Percentiles rank a stretch among this genome's conserved stretches.
Evolutionary conservation across 2,888 invertebrate genomes (phyloP).

Genomic region (Crematogaster levior): DNA sequence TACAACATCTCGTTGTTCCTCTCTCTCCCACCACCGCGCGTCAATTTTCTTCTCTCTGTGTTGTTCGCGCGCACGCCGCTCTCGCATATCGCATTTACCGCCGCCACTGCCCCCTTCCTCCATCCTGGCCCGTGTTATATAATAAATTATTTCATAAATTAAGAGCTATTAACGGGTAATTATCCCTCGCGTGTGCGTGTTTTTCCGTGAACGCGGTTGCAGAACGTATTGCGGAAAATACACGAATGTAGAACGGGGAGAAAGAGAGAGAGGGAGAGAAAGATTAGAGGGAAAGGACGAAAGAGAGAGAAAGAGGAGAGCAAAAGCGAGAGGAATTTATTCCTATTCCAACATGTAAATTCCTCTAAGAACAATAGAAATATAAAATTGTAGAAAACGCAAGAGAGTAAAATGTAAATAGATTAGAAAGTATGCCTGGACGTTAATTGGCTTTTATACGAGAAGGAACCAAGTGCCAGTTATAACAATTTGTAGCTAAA

Average conservation of each 20-base stretch:
- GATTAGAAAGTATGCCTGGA: constrained; percentile 45
- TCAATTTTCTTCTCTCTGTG: constrained; percentile 38
- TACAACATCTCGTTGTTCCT: constrained; percentile 44
- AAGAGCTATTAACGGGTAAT: constrained; percentile 80
- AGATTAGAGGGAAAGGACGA: neutral
- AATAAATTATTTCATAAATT: constrained; percentile 81
- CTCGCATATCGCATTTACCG: constrained; percentile 58
- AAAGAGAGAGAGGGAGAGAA: neutral
- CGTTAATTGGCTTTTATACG: constrained; percentile 33
- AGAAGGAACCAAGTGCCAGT: constrained; percentile 24
- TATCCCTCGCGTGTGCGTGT: constrained; percentile 77
- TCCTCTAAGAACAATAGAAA: constrained; percentile 52
- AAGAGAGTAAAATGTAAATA: constrained; percentile 46
- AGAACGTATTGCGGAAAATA: constrained; percentile 71
- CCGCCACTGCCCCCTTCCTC: constrained; percentile 49
- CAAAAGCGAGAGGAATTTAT: constrained; percentile 40
- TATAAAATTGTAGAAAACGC: constrained; percentile 50
- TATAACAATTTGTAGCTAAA: constrained; percentile 36
- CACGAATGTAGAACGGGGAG: constrained; percentile 36
- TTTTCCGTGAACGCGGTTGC: constrained; percentile 78
- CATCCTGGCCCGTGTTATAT: constrained; percentile 72
- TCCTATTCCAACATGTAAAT: constrained; percentile 43
- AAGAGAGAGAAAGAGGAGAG: neutral
- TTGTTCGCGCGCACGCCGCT: constrained; percentile 38
- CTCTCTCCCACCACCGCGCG: constrained; percentile 56